Percentiles rank a stretch among this genome's conserved stretches.
phyloP scores from a whole-genome alignment of 2,797 vertebrate genomes.

The Sebastes minor region DNA sequence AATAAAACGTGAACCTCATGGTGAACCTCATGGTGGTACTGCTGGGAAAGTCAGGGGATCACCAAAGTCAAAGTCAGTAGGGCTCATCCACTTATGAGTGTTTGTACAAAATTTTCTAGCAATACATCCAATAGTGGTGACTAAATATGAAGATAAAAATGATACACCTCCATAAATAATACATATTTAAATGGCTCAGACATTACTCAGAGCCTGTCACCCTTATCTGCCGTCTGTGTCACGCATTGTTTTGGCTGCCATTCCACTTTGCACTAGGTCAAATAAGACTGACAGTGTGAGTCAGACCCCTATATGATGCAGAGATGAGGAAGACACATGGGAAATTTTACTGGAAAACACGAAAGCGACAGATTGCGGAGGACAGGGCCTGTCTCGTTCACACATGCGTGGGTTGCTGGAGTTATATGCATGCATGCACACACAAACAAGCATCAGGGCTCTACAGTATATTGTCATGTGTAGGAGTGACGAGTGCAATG shows the following conservation, averaged over 20 bases:
- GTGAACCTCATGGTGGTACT: no score
- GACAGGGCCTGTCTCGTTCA: background rate
- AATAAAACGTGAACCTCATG: no score
- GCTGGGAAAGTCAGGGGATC: no score
- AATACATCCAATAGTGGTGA: background rate
- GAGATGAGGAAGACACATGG: background rate
- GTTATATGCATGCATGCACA: background rate
- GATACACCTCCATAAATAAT: background rate
- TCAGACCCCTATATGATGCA: constrained; percentile 28
- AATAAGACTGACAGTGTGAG: constrained; percentile 22
- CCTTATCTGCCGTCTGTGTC: background rate
- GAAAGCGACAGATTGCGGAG: background rate
- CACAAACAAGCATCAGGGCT: background rate
- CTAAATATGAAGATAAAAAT: background rate
- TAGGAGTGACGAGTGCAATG: background rate
- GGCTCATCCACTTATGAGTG: background rate
- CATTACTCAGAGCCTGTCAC: background rate
- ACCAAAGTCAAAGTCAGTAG: background rate
- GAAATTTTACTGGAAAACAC: constrained; percentile 39
- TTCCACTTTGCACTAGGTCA: background rate
- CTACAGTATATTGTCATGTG: background rate
- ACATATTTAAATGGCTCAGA: background rate
- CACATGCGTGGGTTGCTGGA: background rate
- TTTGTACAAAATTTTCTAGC: rapidly evolving
- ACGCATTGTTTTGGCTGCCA: constrained; percentile 8